A percentile compares a stretch with the other conserved stretches of the same genome.
Evolutionary conservation across 2,113 vertebrate genomes (phyloP).

Genomic region (Corvus cornix): DNA sequence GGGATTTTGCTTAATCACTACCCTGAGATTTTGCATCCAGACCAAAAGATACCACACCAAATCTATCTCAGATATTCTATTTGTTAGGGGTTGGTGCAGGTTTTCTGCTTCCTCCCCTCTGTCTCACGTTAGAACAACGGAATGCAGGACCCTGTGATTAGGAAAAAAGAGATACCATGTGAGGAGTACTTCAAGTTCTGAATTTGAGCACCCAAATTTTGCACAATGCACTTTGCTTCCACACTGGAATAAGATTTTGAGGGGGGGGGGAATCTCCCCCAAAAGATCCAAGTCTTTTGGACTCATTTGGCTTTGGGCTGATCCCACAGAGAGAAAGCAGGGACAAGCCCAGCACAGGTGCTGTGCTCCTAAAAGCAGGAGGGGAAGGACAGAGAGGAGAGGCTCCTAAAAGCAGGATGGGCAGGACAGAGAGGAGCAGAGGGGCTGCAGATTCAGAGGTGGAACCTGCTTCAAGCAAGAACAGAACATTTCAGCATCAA

Average conservation of each 20-base stretch:
- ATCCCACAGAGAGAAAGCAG: neutral
- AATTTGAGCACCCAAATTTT: neutral
- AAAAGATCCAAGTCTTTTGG: neutral
- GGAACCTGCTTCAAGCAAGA: neutral
- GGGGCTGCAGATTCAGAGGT: neutral
- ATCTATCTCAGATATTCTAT: neutral
- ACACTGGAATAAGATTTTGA: neutral
- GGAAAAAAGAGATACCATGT: accelerated
- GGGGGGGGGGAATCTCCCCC: accelerated
- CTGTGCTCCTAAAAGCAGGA: neutral
- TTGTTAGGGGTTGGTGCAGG: neutral
- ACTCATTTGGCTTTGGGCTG: neutral
- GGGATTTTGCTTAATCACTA: neutral
- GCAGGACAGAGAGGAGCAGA: neutral
- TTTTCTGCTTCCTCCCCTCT: neutral
- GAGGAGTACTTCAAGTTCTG: neutral
- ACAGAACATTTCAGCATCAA: neutral
- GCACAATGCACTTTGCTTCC: accelerated
- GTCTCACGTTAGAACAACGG: neutral
- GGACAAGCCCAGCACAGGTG: neutral
- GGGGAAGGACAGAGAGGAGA: neutral
- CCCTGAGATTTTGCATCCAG: neutral
- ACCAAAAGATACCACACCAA: neutral
- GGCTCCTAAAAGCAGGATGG: neutral
- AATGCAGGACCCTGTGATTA: neutral